phyloP scores from a whole-genome alignment of 2,888 invertebrate genomes.

The Mythimna ferrago region DNA sequence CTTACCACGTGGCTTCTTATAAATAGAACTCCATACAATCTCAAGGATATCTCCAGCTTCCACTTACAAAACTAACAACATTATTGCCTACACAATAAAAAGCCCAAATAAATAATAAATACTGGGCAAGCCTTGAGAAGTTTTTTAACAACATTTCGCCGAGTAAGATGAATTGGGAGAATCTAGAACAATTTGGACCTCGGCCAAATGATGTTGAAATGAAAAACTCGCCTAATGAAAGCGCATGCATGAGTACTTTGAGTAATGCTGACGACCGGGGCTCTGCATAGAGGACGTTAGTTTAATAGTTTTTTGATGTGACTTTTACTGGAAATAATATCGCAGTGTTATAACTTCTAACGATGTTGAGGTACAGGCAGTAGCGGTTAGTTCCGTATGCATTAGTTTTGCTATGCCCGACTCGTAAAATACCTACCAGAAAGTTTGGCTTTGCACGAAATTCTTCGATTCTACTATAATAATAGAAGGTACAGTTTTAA shows the following conservation, averaged over 20 bases:
- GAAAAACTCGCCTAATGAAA: constrained; percentile 56
- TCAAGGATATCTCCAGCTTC: neutral
- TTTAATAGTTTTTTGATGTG: constrained; percentile 28
- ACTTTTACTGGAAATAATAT: constrained; percentile 19
- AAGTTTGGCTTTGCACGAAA: no score
- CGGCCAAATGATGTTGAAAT: constrained; percentile 63
- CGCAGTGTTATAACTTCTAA: neutral
- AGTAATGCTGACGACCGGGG: constrained; percentile 35
- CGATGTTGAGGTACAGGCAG: neutral
- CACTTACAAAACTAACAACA: neutral
- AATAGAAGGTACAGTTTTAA: no score
- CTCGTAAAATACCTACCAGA: no score
- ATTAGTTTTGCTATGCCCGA: no score
- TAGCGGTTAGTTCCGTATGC: no score
- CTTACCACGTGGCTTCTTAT: neutral
- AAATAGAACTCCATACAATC: neutral
- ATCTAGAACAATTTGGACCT: constrained; percentile 58
- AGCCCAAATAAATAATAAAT: constrained; percentile 36
- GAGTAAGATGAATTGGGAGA: constrained; percentile 58
- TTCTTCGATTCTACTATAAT: no score
- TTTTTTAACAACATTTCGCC: constrained; percentile 57
- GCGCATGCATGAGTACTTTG: constrained; percentile 47
- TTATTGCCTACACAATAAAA: constrained; percentile 20
- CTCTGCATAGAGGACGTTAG: constrained; percentile 19
- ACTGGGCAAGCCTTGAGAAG: constrained; percentile 40